Evolutionary conservation across 2,113 vertebrate genomes (phyloP), one percentile per base, ranked within the genome.

Genomic region (Morone chrysops): DNA sequence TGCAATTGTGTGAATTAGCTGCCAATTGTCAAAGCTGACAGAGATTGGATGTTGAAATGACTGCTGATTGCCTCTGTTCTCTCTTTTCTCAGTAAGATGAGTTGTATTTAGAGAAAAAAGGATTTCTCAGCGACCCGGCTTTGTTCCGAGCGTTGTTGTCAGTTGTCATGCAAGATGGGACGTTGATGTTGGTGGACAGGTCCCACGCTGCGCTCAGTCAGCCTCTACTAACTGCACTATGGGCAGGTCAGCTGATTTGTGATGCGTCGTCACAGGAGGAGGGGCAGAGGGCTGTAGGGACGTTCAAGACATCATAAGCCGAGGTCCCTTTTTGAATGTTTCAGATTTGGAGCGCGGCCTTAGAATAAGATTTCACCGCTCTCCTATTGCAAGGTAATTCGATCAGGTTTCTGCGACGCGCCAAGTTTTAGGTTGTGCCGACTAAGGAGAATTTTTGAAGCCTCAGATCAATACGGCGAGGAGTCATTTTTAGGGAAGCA

Each of bases 361-460:
- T 17, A 62, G 72, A 70, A 40, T 84, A 79, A 31, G 59, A 80
- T 86, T 89, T 81, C 74, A 65, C 20, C 70, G 36, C 41, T 71
- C 65, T 81, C 48, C 8, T 54, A 16, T 86, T 73, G 22, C 66
- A 31, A 10, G 6, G 81, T 84, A 85, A 90, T 83, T 79, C 6
- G 13, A 89, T 89, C 25, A 63, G 12, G 78, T 80, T 90, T 88
- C 41, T 50, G 48, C 67, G 60, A 70, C 78, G 8, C 70, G 77
- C 82, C 80, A 68, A 61, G 79, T 75, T 77, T 86, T 57, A 72
- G 51, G 22, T 83, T 82, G 41, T 84, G 90, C 91, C 78, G 84
- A 80, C 41, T 65, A n/a, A 73, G 74, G 70, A 38, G 47, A 22
- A 48, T 81, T 86, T 83, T 57, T 51, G 36, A 83, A 60, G 17